Evolutionary conservation across 2,888 invertebrate genomes (phyloP).

Genomic region (Tenthredo amoena): DNA sequence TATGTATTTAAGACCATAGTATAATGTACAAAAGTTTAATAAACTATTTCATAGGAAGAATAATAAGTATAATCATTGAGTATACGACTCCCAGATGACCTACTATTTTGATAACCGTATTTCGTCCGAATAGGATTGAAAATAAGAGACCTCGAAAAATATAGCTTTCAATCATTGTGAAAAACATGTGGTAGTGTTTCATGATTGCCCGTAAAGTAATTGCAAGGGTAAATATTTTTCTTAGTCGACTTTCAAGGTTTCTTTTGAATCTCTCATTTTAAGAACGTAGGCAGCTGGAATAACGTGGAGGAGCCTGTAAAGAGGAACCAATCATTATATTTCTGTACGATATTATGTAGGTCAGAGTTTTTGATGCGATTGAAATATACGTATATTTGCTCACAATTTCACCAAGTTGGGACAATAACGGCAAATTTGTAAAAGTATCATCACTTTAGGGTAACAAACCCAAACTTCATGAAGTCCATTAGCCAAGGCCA

Average conservation of each 20-base stretch:
- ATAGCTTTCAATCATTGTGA: neutral
- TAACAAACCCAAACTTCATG: constrained; percentile 85
- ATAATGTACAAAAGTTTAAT: constrained; percentile 45
- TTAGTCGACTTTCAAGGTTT: constrained; percentile 56
- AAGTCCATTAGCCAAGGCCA: constrained; percentile 82
- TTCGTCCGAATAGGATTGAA: neutral
- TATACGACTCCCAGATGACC: neutral
- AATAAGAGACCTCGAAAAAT: neutral
- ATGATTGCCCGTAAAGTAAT: neutral
- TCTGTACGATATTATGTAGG: neutral
- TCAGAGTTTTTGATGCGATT: neutral
- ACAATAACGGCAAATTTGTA: constrained; percentile 66
- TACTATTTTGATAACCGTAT: neutral
- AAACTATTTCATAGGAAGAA: constrained; percentile 40
- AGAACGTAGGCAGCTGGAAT: constrained; percentile 65
- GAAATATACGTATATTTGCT: constrained; percentile 53
- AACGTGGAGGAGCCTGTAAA: constrained; percentile 60
- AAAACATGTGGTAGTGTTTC: neutral
- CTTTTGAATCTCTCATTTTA: constrained; percentile 67
- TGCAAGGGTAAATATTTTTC: neutral
- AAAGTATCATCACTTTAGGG: constrained; percentile 62
- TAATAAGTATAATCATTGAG: neutral
- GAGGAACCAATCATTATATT: neutral
- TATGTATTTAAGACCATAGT: constrained; percentile 30
- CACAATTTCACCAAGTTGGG: constrained; percentile 68